phyloP scores from a whole-genome alignment of 2,888 invertebrate genomes.

The Conistra vaccinii region DNA sequence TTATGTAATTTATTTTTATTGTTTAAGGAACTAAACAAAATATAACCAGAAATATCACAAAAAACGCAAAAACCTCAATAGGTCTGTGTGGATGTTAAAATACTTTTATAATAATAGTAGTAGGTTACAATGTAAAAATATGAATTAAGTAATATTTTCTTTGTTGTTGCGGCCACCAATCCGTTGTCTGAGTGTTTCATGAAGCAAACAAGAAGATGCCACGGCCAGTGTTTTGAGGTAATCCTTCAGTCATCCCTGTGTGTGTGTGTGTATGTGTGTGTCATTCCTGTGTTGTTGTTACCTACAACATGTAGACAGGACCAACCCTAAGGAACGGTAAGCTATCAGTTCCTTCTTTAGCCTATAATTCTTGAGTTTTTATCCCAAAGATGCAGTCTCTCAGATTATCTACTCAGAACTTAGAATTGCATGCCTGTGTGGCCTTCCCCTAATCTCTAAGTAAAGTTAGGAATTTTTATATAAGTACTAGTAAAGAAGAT shows the following conservation, averaged over 20 bases:
- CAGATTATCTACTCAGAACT: not conserved
- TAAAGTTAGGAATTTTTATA: not conserved
- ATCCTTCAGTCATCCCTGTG: not conserved
- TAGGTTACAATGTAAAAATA: too few species aligned
- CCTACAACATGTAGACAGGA: not conserved
- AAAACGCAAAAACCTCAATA: too few species aligned
- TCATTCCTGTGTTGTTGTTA: too few species aligned
- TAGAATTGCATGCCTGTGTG: too few species aligned
- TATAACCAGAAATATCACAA: too few species aligned
- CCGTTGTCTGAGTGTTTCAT: not conserved
- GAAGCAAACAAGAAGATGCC: not conserved
- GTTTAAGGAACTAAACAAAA: too few species aligned
- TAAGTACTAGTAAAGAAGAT: constrained; percentile 14
- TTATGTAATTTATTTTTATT: too few species aligned
- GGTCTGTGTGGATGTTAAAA: too few species aligned
- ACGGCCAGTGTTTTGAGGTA: not conserved
- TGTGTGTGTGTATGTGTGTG: too few species aligned
- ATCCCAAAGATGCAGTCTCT: not conserved
- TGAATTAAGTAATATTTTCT: not conserved
- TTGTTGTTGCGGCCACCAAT: not conserved
- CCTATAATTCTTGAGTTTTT: not conserved
- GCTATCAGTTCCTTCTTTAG: not conserved
- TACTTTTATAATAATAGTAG: too few species aligned
- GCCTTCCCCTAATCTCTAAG: not conserved
- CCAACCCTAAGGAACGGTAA: not conserved